phyloP scores from a whole-genome alignment of 2,113 vertebrate species.

The cat (Felis catus) region DNA sequence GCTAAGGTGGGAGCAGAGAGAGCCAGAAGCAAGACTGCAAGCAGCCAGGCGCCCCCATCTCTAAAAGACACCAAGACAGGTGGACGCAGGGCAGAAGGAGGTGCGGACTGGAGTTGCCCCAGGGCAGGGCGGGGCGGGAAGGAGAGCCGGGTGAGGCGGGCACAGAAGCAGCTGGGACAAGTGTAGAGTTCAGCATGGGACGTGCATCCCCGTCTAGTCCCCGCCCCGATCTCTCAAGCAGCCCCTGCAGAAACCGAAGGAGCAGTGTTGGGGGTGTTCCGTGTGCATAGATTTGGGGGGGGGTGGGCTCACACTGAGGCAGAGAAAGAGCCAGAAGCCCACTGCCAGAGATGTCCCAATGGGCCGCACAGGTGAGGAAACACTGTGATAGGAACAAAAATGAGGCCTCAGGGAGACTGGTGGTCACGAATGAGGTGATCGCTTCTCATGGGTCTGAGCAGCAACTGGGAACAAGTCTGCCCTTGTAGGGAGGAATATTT shows the following conservation, averaged over 20 bases:
- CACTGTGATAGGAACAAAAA: not conserved
- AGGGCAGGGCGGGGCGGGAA: rapidly evolving
- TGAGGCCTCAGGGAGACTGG: not conserved
- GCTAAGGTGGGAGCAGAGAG: not conserved
- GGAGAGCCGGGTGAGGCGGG: not conserved
- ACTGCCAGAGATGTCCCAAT: rapidly evolving
- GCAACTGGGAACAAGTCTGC: not conserved
- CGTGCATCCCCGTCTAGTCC: not conserved
- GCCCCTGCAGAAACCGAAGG: not conserved
- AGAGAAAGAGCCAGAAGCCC: not conserved
- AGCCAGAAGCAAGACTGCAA: not conserved
- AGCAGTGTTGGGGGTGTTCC: not conserved
- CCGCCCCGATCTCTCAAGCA: not conserved
- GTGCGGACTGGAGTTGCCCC: not conserved
- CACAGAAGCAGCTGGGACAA: not conserved
- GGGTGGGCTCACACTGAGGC: too few species aligned
- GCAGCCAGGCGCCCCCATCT: not conserved
- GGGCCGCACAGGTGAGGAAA: not conserved
- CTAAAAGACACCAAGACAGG: not conserved
- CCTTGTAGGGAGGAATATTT: not conserved
- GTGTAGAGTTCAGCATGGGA: not conserved
- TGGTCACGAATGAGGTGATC: not conserved
- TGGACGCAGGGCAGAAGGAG: rapidly evolving
- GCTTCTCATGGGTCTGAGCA: not conserved
- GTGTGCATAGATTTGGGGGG: too few species aligned